Evolutionary conservation across 2,113 vertebrate genomes (phyloP).

Genomic region (Symphodus melops): DNA sequence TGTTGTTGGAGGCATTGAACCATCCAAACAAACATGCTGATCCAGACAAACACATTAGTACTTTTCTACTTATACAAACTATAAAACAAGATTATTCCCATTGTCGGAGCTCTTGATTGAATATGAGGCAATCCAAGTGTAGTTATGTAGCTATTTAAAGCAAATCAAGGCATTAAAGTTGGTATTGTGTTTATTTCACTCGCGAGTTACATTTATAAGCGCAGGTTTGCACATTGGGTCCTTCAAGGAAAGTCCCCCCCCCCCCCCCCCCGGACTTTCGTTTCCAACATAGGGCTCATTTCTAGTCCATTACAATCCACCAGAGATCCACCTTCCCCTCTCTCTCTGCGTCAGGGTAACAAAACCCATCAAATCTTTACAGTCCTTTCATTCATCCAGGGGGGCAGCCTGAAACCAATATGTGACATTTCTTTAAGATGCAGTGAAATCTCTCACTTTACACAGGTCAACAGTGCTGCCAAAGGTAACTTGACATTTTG

Average conservation of each 20-base stretch:
- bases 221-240: constrained; percentile 26
- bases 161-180: constrained; percentile 12
- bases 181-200: constrained; percentile 28
- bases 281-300: constrained; percentile 60
- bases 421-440: constrained; percentile 65
- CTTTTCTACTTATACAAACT: constrained; percentile 5
- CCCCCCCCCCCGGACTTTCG: constrained; percentile 34
- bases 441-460: constrained; percentile 53
- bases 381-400: constrained; percentile 63
- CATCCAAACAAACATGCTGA: constrained; percentile 53
- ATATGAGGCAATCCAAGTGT: constrained; percentile 6
- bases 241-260: constrained; percentile 28
- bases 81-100: not conserved
- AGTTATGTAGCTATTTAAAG: constrained; percentile 29
- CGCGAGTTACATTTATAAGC: constrained; percentile 38
- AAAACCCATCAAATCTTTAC: constrained; percentile 75
- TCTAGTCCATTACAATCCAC: constrained; percentile 69
- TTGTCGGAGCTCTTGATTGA: constrained; percentile 11
- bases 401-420: constrained; percentile 71
- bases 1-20: constrained; percentile 45
- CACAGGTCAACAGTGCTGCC: constrained; percentile 47
- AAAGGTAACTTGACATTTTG: constrained; percentile 38
- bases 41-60: constrained; percentile 10
- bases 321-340: constrained; percentile 57
- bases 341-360: constrained; percentile 61